Base-by-base conservation (phyloP, 2,113 vertebrate genomes). In the Hydropotes inermis region DNA sequence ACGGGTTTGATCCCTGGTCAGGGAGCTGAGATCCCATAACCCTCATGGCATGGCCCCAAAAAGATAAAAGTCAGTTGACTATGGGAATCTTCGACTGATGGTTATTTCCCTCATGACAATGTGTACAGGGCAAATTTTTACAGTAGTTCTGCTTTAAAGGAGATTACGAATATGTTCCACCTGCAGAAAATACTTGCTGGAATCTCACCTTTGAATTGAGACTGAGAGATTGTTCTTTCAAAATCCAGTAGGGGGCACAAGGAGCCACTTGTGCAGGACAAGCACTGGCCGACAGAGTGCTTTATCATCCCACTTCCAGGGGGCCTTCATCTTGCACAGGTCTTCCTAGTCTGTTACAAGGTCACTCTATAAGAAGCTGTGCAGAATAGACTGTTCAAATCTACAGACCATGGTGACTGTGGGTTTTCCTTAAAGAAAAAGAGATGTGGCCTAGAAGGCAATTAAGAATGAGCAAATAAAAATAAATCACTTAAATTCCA, bases 191-290 rank as follows among this genome's bases (percentile, higher is more conserved):
- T 11, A 43, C 33, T 55, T 52, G 15, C 50, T 43, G 33, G 25
- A 94, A 33, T 90, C 36, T 84, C 78, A 67, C 28, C 23, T 96
- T 95, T 86, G 33, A 94, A 30, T 88, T 1, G 27, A 91, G 96
- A 36, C 87, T 43, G 17, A 93, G 30, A 94, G 67, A 78, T 61
- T 79, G 23, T 97, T 92, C 94, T 95, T 98, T 96, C 84, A 15
- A 92, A 91, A 78, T 52, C 98, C 98, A 91, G 58, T 58, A 97
- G 98, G 95, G 97, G 98, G 98, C 98, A 96, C 79, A 81, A 97
- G 50, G 0, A 98, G 85, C 82, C 97, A 87, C 89, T 76, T 28
- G 0, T 86, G 43, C n/a, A 89, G 84, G 82, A 87, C 50, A 50
- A 60, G 54, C 12, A 5, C 47, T 8, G 60, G 83, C 36, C 84